Conservation (phyloP, 2,113 vertebrate genomes). For the Daphoenositta chrysoptera region DNA sequence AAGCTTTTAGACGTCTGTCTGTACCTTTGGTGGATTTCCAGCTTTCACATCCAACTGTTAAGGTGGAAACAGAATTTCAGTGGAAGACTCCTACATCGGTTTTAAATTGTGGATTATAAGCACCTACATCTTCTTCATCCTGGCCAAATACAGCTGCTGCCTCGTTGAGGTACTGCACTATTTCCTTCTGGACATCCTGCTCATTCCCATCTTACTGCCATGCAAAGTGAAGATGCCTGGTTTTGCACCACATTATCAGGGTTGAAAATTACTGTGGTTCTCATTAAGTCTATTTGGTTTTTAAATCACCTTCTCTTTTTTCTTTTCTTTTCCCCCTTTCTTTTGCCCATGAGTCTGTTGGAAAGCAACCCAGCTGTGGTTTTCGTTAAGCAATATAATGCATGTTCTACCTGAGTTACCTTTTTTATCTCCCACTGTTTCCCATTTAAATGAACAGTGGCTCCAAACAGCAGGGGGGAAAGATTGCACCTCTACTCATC, state of each 20-base stretch:
- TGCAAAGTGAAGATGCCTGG: neutral
- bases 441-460: neutral
- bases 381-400: neutral
- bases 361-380: neutral
- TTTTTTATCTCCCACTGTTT: neutral
- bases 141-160: neutral
- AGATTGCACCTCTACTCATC: neutral
- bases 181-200: neutral
- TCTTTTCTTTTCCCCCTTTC: neutral
- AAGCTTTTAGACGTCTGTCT: constrained; percentile 35
- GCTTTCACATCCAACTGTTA: constrained; percentile 32
- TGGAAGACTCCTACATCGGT: neutral
- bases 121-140: neutral
- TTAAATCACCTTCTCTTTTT: neutral
- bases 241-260: neutral
- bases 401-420: neutral
- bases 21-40: constrained; percentile 50
- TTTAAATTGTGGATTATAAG: neutral
- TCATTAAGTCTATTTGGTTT: neutral
- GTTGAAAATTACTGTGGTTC: neutral
- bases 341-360: neutral
- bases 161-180: neutral
- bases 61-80: constrained; percentile 40
- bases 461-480: neutral
- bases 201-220: neutral